Base-by-base conservation (phyloP, 2,888 invertebrate genomes). In the Nomada ruficornis region DNA sequence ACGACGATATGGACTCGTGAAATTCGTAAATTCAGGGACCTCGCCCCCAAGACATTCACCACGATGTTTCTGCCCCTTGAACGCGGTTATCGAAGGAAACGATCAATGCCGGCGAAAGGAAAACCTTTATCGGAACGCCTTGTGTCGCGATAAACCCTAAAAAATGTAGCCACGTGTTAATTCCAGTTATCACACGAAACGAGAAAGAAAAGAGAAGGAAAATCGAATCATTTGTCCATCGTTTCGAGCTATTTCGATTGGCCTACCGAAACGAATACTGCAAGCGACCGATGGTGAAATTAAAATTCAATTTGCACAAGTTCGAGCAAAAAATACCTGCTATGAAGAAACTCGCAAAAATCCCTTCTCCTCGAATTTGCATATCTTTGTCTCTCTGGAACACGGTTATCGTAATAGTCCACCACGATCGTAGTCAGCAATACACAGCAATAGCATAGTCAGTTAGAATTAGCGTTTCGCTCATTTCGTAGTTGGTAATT, bases 301-400 rank as follows among this genome's bases (percentile, higher is more conserved):
- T 82, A 80, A 80, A 80, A 82, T 82, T 80, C 82, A 63, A 75
- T 80, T 70, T 60, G 64, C 42, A 59, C 55, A 59, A 57, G 54
- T 68, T 69, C 47, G 65, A 3, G 9, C 36, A 47, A 72, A 73
- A 65, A 42, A 36, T 65, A 70, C 76, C 70, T 55, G 7, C 1
- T 26, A 36, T 29, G 62, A 63, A 26, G 50, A 26, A 74, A 68
- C 44, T 55, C 10, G 78, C 55, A 68, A 69, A 52, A 63, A 63
- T 50, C 36, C 2, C 15, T 15, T 36, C 23, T 15, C 20, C n/a
- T 50, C 57, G 18, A 73, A 69, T 78, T 69, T 77, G 57, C 72
- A 44, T 63, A 63, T 70, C 57, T 63, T 63, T 68, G 68, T 78
- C 55, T 62, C 63, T 63, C 36, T 36, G 55, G 55, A 42, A 52